Evolutionary conservation across 2,888 invertebrate species (phyloP).

Genomic region (Drosophila picticornis): DNA sequence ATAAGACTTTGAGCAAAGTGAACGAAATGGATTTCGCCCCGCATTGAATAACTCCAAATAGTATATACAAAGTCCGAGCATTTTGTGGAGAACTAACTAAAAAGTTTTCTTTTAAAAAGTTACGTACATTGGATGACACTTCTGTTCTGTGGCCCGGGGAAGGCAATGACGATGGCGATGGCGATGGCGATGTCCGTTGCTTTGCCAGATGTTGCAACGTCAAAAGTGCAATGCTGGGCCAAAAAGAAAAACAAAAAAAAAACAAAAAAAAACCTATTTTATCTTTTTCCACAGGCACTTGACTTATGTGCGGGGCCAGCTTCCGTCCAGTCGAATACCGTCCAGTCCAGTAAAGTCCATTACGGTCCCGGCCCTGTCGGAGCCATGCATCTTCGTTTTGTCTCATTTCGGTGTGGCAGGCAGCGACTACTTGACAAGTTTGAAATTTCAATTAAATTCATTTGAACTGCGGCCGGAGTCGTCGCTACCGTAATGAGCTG

Average conservation of each 20-base stretch:
- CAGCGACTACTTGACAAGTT: constrained; percentile 75
- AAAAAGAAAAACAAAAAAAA: constrained; percentile 15
- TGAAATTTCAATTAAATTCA: constrained; percentile 82
- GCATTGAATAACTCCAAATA: constrained; percentile 61
- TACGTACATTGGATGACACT: constrained; percentile 77
- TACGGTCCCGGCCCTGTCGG: not conserved
- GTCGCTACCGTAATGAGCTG: constrained; percentile 68
- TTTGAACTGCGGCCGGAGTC: constrained; percentile 75
- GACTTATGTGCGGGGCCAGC: constrained; percentile 36
- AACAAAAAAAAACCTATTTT: constrained; percentile 66
- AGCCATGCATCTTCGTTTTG: constrained; percentile 64
- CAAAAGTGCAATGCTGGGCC: constrained; percentile 71
- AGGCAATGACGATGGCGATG: constrained; percentile 9
- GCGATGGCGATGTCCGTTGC: constrained; percentile 25
- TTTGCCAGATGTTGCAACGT: constrained; percentile 75
- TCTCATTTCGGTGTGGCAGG: constrained; percentile 44
- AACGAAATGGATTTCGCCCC: constrained; percentile 50
- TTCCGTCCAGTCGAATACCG: constrained; percentile 4
- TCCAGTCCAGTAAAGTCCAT: not conserved
- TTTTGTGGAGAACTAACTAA: constrained; percentile 25
- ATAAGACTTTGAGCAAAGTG: constrained; percentile 33
- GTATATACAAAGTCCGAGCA: constrained; percentile 52
- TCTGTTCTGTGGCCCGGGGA: constrained; percentile 48
- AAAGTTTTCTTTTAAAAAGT: constrained; percentile 82
- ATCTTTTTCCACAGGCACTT: constrained; percentile 71